A percentile compares a stretch with the other conserved stretches of the same genome.
Conservation (phyloP, 92 coral and sea anemone genomes). For the Siderastrea siderea region DNA sequence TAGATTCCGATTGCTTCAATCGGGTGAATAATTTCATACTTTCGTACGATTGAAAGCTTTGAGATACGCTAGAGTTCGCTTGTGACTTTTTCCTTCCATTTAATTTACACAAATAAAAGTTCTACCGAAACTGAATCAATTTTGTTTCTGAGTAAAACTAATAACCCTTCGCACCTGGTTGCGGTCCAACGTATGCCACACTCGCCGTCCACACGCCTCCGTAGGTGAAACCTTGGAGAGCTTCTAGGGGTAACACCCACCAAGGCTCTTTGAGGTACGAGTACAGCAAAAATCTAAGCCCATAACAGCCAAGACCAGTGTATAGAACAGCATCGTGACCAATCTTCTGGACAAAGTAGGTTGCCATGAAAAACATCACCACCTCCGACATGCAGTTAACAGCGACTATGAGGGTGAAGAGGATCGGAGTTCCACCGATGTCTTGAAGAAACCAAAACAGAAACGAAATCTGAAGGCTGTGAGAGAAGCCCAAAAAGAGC, state of each 20-base stretch:
- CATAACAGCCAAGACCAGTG: conserved; percentile 83
- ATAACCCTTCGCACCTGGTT: conserved; percentile 71
- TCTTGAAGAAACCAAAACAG: conserved; percentile 94
- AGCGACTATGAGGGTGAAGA: conserved; percentile 80
- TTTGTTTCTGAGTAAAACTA: not conserved
- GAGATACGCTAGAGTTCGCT: no score
- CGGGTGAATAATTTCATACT: no score
- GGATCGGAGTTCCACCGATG: conserved; percentile 88
- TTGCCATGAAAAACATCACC: conserved; percentile 84
- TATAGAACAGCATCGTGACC: conserved; percentile 89
- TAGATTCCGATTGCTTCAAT: no score
- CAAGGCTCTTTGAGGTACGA: conserved; percentile 84
- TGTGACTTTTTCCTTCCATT: no score
- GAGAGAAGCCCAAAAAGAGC: conserved; percentile 69
- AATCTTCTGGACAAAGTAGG: conserved; percentile 79
- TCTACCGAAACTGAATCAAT: not conserved
- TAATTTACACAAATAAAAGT: no score
- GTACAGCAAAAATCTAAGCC: conserved; percentile 80
- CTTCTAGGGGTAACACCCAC: conserved; percentile 88
- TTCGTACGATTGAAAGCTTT: no score
- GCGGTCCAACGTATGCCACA: conserved; percentile 83
- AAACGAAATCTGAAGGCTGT: conserved; percentile 87
- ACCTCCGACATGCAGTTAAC: conserved; percentile 87
- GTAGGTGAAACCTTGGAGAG: conserved; percentile 85
- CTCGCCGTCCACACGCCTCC: conserved; percentile 96